phyloP scores from a whole-genome alignment of 2,113 vertebrate species.

The Callionymus lyra region DNA sequence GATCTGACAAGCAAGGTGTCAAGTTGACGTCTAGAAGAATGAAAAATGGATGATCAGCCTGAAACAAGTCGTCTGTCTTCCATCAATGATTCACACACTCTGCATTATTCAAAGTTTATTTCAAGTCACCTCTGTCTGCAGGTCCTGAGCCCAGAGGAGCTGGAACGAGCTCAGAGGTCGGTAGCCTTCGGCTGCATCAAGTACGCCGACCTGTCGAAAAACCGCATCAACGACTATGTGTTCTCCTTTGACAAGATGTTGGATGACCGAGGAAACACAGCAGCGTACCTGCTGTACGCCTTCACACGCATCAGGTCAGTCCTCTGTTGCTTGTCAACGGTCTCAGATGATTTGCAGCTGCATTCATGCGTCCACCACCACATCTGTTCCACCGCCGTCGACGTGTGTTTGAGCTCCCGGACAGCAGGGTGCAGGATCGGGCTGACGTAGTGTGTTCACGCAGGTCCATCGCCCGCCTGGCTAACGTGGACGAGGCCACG shows the following conservation, averaged over 20 bases:
- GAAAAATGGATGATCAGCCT: too few species aligned
- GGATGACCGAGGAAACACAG: conserved; percentile 93
- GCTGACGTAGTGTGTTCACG: not conserved
- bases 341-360: too few species aligned
- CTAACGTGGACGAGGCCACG: conserved; percentile 73
- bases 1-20: too few species aligned
- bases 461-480: conserved; percentile 89
- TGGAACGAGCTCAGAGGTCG: conserved; percentile 77
- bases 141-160: conserved; percentile 78
- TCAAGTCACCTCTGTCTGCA: conserved; percentile 10
- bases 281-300: conserved; percentile 90
- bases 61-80: too few species aligned
- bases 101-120: not conserved
- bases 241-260: conserved; percentile 99
- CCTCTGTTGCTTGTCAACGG: not conserved
- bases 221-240: conserved; percentile 90
- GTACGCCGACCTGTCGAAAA: conserved; percentile 95
- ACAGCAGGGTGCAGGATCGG: not conserved
- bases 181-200: conserved; percentile 94
- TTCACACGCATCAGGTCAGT: conserved; percentile 90
- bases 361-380: too few species aligned
- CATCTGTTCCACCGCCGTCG: too few species aligned
- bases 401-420: too few species aligned
- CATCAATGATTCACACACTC: too few species aligned
- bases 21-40: too few species aligned